Evolutionary conservation across 2,888 invertebrate genomes (phyloP).

Genomic region (Metalampra italica): DNA sequence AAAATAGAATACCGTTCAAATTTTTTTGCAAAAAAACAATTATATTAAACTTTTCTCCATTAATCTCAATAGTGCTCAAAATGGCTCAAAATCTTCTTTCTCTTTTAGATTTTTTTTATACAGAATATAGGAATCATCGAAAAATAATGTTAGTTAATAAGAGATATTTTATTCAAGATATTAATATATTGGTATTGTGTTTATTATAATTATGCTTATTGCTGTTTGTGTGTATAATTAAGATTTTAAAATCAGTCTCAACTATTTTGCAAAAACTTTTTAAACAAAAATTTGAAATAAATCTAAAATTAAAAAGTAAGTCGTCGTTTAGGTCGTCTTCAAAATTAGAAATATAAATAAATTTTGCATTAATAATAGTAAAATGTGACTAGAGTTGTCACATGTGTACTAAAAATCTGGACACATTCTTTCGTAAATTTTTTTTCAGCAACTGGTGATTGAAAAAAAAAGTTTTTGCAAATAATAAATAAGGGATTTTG

Average conservation of each 20-base stretch:
- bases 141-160: conserved; percentile 19
- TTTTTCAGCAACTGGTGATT: no score
- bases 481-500: not conserved
- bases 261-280: not conserved
- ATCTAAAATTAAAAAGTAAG: not conserved
- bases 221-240: conserved; percentile 29
- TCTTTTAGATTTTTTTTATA: conserved; percentile 7
- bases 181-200: conserved; percentile 12
- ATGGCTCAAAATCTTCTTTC: conserved; percentile 13
- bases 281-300: not conserved
- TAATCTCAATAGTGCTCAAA: conserved; percentile 12
- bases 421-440: no score
- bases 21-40: not conserved
- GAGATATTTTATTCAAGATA: conserved; percentile 19
- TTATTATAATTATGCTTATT: conserved; percentile 19
- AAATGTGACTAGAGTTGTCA: no score
- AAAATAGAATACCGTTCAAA: no score
- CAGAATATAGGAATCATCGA: conserved; percentile 28
- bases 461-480: not conserved
- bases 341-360: no score
- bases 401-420: no score
- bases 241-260: not conserved
- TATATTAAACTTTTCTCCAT: not conserved
- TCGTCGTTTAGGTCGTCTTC: no score
- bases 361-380: no score